phyloP scores from a whole-genome alignment of 23 tunicate genomes.

The Ciona savignyi region DNA sequence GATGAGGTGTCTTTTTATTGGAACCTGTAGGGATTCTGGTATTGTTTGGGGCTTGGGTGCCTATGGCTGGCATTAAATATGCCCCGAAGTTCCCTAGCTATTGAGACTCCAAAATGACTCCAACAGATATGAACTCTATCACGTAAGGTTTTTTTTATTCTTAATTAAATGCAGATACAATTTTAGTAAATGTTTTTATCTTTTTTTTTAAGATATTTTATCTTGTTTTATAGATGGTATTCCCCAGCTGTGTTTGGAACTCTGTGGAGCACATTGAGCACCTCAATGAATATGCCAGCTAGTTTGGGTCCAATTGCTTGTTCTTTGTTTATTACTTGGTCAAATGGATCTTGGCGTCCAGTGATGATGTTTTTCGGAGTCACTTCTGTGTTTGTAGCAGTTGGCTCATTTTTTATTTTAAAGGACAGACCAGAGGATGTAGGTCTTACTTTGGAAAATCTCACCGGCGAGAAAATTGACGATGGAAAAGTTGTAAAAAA shows the following conservation, averaged over 20 bases:
- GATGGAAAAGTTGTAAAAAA: neutral
- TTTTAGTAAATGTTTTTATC: too few relatives aligned
- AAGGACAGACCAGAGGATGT: constrained; percentile 48
- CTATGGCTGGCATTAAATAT: too few relatives aligned
- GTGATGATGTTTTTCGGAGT: constrained; percentile 51
- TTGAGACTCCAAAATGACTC: too few relatives aligned
- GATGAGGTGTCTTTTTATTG: constrained; percentile 3
- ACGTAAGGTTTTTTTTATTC: too few relatives aligned
- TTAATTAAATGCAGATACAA: too few relatives aligned
- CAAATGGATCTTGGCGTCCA: constrained; percentile 53
- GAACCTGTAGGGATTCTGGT: too few relatives aligned
- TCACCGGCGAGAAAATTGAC: neutral
- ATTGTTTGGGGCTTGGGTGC: too few relatives aligned
- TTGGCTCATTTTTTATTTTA: constrained; percentile 11
- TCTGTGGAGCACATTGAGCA: constrained; percentile 62
- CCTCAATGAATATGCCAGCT: constrained; percentile 75
- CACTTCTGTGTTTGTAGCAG: constrained; percentile 22
- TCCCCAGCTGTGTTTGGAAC: constrained; percentile 60
- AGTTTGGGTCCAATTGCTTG: constrained; percentile 50
- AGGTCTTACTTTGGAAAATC: constrained; percentile 11
- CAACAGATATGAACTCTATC: too few relatives aligned
- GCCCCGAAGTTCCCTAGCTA: too few relatives aligned
- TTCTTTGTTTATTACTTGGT: neutral
- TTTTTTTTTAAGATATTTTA: too few relatives aligned
- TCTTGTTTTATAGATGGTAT: constrained; percentile 53